A percentile compares a stretch with the other conserved stretches of the same genome.
These are phyloP conservation scores for Siphamia tubifer DNA, from an alignment of 2,113 vertebrate species.

Conservation along the genomic window DNA sequence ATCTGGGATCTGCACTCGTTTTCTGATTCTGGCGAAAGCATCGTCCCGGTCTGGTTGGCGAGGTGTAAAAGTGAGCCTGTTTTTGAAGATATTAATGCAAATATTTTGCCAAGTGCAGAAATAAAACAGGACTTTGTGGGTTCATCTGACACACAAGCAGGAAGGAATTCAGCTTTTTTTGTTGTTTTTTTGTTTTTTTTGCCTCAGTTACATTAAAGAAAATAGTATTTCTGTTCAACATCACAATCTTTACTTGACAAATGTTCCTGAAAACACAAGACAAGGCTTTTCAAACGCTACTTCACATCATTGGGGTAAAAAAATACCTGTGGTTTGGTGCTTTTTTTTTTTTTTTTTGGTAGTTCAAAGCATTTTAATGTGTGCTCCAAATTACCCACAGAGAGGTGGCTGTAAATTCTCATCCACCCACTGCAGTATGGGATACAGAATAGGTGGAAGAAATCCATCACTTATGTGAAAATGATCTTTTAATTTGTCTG, in stretches of 20 bases:
- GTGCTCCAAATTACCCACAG: slow-evolving; percentile 3
- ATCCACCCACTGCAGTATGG: neutral
- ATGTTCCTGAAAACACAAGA: slow-evolving; percentile 21
- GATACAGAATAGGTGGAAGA: neutral
- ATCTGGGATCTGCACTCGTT: slow-evolving; percentile 35
- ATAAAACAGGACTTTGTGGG: slow-evolving; percentile 53
- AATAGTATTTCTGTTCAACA: slow-evolving; percentile 35
- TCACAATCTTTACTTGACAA: slow-evolving; percentile 23
- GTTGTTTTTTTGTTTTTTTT: too few relatives aligned
- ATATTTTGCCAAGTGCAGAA: slow-evolving; percentile 45
- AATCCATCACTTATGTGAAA: slow-evolving; percentile 37
- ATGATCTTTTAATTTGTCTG: slow-evolving; percentile 23
- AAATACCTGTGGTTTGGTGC: slow-evolving; percentile 41
- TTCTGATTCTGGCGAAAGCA: neutral
- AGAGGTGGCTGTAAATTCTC: slow-evolving; percentile 26
- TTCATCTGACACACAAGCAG: slow-evolving; percentile 19
- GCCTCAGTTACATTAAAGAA: neutral
- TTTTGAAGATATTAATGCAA: slow-evolving; percentile 43
- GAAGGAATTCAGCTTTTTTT: slow-evolving; percentile 36
- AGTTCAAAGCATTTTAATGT: slow-evolving; percentile 12
- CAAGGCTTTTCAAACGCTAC: slow-evolving; percentile 7
- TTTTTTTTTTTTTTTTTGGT: too few relatives aligned
- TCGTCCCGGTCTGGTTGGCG: neutral
- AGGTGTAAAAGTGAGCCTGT: slow-evolving; percentile 24
- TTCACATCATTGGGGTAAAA: slow-evolving; percentile 19